These are phyloP conservation scores for Quadroppia sp. DNA, from an alignment of 2,888 invertebrate genomes.

Conservation along the genomic window DNA sequence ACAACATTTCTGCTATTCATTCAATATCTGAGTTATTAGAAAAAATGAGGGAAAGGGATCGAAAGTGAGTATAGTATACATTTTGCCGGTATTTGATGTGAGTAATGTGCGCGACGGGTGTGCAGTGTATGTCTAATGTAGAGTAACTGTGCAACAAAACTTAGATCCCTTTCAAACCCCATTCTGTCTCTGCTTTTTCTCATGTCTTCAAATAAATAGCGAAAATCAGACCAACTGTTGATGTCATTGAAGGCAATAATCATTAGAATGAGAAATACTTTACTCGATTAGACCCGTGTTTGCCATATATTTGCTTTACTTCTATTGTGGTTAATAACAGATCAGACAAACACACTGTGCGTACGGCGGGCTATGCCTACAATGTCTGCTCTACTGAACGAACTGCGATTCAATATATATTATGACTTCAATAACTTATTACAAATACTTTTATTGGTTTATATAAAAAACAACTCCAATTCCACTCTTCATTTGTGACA, in stretches of 20 bases:
- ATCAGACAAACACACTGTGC: not conserved
- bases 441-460: slow-evolving; percentile 32
- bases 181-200: not conserved
- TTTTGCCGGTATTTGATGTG: not conserved
- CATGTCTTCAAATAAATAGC: slow-evolving; percentile 24
- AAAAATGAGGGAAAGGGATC: not conserved
- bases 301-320: slow-evolving; percentile 26
- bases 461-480: slow-evolving; percentile 29
- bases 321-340: slow-evolving; percentile 29
- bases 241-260: slow-evolving; percentile 29
- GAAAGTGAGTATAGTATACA: not conserved
- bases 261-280: slow-evolving; percentile 14
- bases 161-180: slow-evolving; percentile 27
- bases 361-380: not conserved
- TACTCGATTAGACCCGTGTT: slow-evolving; percentile 8
- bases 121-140: not conserved
- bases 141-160: slow-evolving; percentile 13
- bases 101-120: slow-evolving; percentile 4
- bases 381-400: not conserved
- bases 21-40: not conserved
- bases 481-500: slow-evolving; percentile 10
- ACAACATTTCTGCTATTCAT: not conserved
- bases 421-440: slow-evolving; percentile 26
- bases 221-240: slow-evolving; percentile 36
- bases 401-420: slow-evolving; percentile 6